Base-by-base conservation (phyloP, 2,797 vertebrate genomes). In the Tapirus indicus region DNA sequence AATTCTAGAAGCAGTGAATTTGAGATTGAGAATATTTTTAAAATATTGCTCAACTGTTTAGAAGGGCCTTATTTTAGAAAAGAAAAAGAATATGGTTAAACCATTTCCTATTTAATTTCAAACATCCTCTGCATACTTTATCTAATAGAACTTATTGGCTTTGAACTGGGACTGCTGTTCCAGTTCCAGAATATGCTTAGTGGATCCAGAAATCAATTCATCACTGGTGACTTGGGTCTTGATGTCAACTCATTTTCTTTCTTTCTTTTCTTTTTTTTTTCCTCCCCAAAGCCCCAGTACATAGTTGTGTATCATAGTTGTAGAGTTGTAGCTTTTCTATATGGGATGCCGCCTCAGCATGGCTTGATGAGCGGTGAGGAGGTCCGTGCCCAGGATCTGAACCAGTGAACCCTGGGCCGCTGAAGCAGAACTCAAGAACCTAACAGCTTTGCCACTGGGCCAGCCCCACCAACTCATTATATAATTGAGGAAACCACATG, bases 31-130 rank as follows among this genome's bases (percentile, higher is more conserved):
- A 78, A 68, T 91, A 44, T 60, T 82, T 92, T 52, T 11, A 83
- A 91, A 68, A 44, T 58, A 69, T n/a, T 18, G 14, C 41, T 77
- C 58, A 90, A 88, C n/a, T 64, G 38, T 86, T 88, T 66, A 91
- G 74, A 77, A 93, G 54, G 25, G 90, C 16, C 23, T 72, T 94
- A 78, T 58, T 71, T 94, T 88, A 97, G 44, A 96, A 93, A 35
- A 78, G 41, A 92, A 92, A 87, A 71, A 66, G 20, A 60, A 62
- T 75, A 74, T 20, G n/a, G 23, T 44, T 60, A 89, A 75, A 89
- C 4, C 23, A 60, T 79, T 77, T 94, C 72, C 41, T 72, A 69
- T 25, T 95, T 80, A 80, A 60, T 88, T 88, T 95, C 21, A 95
- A 62, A 38, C 56, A 79, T 21, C 92, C 35, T 75, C 38, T 16